Percentiles rank a stretch among this genome's conserved stretches.
Evolutionary conservation across 2,797 vertebrate genomes (phyloP).

Genomic region (Enteromius anoplus): DNA sequence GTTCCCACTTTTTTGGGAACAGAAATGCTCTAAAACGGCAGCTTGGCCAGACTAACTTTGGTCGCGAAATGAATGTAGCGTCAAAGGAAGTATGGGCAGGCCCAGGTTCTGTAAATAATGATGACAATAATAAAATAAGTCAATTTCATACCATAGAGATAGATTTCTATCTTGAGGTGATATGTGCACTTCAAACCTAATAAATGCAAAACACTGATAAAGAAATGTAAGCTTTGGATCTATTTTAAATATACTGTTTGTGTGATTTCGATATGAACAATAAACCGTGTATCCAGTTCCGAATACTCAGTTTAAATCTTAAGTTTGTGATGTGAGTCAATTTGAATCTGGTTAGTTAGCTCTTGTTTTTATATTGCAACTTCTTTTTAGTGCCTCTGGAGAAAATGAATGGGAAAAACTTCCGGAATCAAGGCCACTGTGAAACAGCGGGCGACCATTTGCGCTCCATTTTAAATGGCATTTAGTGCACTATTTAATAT

Average conservation of each 20-base stretch:
- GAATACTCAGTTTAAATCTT: not conserved
- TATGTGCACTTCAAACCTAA: not conserved
- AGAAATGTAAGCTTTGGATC: not conserved
- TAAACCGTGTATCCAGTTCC: not conserved
- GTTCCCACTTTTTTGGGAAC: too few relatives aligned
- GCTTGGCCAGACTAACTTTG: too few relatives aligned
- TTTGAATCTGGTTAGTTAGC: not conserved
- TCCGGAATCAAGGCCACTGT: not conserved
- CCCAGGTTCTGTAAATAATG: not conserved
- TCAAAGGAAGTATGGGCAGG: too few relatives aligned
- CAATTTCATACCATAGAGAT: not conserved
- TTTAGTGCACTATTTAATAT: conserved; percentile 3
- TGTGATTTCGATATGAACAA: not conserved
- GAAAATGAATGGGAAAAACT: not conserved
- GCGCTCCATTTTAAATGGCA: not conserved
- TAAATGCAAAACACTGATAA: not conserved
- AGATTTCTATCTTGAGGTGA: not conserved
- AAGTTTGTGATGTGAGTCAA: not conserved
- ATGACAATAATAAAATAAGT: not conserved
- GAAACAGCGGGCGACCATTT: not conserved
- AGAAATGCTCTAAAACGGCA: too few relatives aligned
- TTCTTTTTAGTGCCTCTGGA: not conserved
- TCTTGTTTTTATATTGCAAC: not conserved
- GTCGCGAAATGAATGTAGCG: too few relatives aligned
- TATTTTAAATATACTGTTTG: not conserved